phyloP scores from a whole-genome alignment of 2,888 invertebrate species.

The Metallyticus violacea region DNA sequence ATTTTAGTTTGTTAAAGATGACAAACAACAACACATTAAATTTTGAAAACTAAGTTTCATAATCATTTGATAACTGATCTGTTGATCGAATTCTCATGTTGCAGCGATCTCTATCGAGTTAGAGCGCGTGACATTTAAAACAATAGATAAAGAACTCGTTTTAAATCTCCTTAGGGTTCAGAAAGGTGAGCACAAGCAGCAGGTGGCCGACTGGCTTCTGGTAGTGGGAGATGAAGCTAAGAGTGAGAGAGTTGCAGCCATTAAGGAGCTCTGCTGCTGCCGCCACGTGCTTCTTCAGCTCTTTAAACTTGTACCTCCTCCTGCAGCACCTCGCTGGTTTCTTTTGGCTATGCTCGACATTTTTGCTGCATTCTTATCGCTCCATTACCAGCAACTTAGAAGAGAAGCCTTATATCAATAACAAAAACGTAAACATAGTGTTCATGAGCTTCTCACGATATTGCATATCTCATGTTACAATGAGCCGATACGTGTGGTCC shows the following conservation, averaged over 20 bases:
- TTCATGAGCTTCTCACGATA: neutral
- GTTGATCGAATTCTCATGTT: too few species aligned
- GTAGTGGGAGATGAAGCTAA: neutral
- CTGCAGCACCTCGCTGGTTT: too few species aligned
- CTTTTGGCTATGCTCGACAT: too few species aligned
- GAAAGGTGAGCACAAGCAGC: neutral
- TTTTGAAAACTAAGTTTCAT: too few species aligned
- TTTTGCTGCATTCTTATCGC: too few species aligned
- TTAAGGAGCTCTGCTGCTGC: too few species aligned
- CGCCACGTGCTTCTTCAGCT: neutral
- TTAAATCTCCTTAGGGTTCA: neutral
- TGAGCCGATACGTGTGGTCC: neutral
- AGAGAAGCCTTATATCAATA: neutral
- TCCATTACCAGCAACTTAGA: neutral
- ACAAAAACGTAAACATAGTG: neutral
- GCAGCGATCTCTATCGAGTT: too few species aligned
- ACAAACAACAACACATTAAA: too few species aligned
- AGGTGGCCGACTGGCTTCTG: neutral
- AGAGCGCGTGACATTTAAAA: neutral
- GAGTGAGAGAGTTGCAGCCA: neutral
- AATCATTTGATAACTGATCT: too few species aligned
- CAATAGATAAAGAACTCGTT: neutral
- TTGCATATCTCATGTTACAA: neutral
- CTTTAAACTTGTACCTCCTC: neutral
- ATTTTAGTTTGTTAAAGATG: too few species aligned